Conservation (phyloP, 2,113 vertebrate species). For the Prietella phreatophila region DNA sequence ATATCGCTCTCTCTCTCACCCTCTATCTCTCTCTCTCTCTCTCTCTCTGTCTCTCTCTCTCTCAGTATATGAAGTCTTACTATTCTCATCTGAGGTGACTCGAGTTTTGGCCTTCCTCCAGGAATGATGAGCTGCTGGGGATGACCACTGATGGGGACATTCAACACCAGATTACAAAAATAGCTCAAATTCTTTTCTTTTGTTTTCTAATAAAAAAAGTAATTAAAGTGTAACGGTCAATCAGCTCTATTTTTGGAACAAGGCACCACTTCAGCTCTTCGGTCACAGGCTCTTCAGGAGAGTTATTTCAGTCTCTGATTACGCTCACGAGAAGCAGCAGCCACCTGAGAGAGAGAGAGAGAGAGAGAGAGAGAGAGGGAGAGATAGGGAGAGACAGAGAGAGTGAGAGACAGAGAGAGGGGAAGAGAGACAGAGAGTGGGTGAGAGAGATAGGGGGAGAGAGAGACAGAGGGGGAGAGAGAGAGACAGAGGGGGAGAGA, state of each 20-base stretch:
- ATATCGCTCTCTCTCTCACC: no score
- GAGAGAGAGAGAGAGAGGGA: neutral
- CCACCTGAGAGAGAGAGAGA: neutral
- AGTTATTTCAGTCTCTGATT: slow-evolving; percentile 28
- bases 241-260: neutral
- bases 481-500: neutral
- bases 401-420: neutral
- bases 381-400: no score
- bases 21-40: no score
- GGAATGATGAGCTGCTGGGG: neutral
- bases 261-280: neutral
- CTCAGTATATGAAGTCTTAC: neutral
- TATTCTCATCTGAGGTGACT: neutral
- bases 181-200: neutral
- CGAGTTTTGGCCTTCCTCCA: neutral
- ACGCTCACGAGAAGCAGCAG: neutral
- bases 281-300: neutral
- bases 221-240: neutral
- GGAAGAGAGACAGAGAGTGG: neutral
- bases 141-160: neutral
- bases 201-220: neutral
- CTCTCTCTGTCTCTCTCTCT: no score
- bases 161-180: neutral
- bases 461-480: neutral
- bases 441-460: neutral